Evolutionary conservation across 2,113 vertebrate genomes (phyloP).

Genomic region (Phylloscopus whistleri): DNA sequence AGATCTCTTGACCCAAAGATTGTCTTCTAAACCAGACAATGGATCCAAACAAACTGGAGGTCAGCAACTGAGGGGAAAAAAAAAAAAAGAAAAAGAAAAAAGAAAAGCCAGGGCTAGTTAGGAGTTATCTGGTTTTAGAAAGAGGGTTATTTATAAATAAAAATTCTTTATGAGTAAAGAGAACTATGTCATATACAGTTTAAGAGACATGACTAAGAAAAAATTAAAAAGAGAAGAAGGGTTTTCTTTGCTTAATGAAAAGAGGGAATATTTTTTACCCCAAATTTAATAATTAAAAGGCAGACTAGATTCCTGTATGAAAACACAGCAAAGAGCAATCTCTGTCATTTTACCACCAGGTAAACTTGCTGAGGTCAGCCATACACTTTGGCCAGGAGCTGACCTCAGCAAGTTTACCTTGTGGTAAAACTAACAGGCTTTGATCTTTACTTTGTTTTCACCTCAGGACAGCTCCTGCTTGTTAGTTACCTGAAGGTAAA

Average conservation of each 20-base stretch:
- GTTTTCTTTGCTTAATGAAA: neutral
- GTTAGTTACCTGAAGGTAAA: constrained; percentile 33
- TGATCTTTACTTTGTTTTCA: constrained; percentile 43
- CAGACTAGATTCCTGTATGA: neutral
- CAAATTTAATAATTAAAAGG: neutral
- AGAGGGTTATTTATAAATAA: neutral
- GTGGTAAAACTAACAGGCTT: constrained; percentile 13
- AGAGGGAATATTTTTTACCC: neutral
- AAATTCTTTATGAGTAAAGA: neutral
- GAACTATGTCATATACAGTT: neutral
- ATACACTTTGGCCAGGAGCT: neutral
- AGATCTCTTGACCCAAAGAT: neutral
- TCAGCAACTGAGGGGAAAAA: neutral
- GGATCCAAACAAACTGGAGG: neutral
- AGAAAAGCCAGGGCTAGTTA: neutral
- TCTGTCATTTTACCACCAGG: constrained; percentile 2
- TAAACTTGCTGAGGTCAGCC: constrained; percentile 9
- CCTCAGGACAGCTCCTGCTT: neutral
- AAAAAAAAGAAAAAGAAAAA: neutral
- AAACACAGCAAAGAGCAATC: neutral
- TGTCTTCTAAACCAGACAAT: neutral
- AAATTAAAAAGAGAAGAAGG: neutral
- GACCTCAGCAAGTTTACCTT: constrained; percentile 11
- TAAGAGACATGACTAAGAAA: neutral
- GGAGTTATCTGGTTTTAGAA: neutral